Evolutionary conservation across 2,113 vertebrate species (phyloP), one percentile per base, ranked within the genome.

Genomic region (Leptobrachium leishanense): DNA sequence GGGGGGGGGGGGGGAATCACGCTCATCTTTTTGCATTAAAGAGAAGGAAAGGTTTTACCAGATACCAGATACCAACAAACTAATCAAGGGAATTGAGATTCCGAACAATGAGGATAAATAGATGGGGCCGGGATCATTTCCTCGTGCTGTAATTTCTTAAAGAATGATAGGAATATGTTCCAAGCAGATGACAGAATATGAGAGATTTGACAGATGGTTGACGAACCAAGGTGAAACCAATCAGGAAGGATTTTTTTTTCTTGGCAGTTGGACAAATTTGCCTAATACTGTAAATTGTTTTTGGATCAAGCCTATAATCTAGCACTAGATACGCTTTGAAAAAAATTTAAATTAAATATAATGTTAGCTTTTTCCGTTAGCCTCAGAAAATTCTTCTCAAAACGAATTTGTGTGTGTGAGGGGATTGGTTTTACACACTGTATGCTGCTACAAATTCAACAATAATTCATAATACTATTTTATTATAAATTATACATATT

Each of bases 71-170:
- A 62, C 50, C 64, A 74, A 55, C 77, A 73, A 65, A 68, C 70
- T 79, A 81, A 81, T 81, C 78, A 81, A 81, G 78, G 78, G 78
- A 74, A 81, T 81, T 81, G 78, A 81, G 72, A 68, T 81, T 81
- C 66, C 74, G 65, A 81, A 81, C 71, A 81, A 74, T 81, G 64
- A 73, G 78, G 72, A 74, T 71, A 81, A 81, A 81, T 81, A 74
- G 71, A 81, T 74, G 71, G 64, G 66, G 57, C 71, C 62, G 78
- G 72, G 78, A 50, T 74, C 72, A 81, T 81, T 74, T 81, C 78
- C 78, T 63, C 63, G 53, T 12, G 65, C 42, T 74, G 67, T 74
- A 62, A 81, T 81, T 81, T 81, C 72, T 81, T 74, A 74, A 81
- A 74, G 78, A 74, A 81, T 59, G 66, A 81, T 68, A 68, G 43